Evolutionary conservation across 2,113 vertebrate species (phyloP).

Genomic region (Salvator merianae): DNA sequence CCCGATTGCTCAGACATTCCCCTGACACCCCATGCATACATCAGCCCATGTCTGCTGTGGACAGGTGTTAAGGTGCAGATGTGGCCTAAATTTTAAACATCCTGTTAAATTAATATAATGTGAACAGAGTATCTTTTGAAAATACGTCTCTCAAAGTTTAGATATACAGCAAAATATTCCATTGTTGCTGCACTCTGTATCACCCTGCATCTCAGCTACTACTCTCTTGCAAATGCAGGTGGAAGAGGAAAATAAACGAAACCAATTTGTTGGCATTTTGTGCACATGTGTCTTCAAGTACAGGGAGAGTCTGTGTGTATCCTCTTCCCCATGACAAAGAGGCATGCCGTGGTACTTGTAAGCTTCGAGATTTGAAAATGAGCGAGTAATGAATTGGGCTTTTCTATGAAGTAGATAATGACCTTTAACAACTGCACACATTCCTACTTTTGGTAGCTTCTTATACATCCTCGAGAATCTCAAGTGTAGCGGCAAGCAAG

Average conservation of each 20-base stretch:
- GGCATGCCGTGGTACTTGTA: neutral
- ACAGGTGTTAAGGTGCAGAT: neutral
- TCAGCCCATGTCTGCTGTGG: no score
- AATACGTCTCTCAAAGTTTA: neutral
- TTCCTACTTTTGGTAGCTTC: slow-evolving; percentile 25
- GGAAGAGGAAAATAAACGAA: neutral
- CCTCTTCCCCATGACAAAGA: slow-evolving; percentile 6
- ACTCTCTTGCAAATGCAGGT: neutral
- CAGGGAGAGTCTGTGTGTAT: neutral
- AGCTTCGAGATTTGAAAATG: slow-evolving; percentile 16
- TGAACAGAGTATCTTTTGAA: neutral
- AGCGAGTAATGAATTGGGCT: slow-evolving; percentile 27
- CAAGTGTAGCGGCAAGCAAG: slow-evolving; percentile 51
- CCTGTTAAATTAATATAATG: neutral
- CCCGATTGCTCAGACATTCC: no score
- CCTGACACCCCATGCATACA: no score
- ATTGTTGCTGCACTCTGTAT: neutral
- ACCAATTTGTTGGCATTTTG: neutral
- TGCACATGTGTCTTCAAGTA: neutral
- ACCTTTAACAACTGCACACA: slow-evolving; percentile 45
- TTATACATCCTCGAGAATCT: slow-evolving; percentile 35
- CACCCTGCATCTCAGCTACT: neutral
- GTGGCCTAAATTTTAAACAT: neutral
- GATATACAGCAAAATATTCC: neutral
- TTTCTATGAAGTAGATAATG: slow-evolving; percentile 41